These are phyloP conservation scores for Melanotaenia trifasciata DNA, from an alignment of 2,797 vertebrate genomes.

Conservation along the genomic window DNA sequence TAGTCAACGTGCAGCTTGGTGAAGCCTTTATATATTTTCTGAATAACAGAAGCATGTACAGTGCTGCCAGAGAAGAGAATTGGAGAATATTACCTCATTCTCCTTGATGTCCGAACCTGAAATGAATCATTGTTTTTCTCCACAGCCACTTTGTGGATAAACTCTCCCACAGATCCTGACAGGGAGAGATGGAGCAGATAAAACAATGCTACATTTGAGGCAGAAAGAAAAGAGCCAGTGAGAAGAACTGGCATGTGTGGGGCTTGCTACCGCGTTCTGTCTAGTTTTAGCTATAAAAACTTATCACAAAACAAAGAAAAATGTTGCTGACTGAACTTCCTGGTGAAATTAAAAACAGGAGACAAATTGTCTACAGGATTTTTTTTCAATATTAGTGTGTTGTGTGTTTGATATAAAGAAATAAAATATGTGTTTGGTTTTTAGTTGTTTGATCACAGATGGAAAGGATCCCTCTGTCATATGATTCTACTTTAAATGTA, in stretches of 20 bases:
- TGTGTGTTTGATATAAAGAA: too few relatives aligned
- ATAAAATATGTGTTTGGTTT: too few relatives aligned
- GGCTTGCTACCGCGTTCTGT: slow-evolving; percentile 14
- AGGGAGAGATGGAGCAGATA: slow-evolving; percentile 32
- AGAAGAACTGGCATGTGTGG: slow-evolving; percentile 4
- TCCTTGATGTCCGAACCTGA: slow-evolving; percentile 51
- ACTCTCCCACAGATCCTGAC: slow-evolving; percentile 43
- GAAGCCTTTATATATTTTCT: slow-evolving; percentile 1
- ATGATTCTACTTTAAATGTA: too few relatives aligned
- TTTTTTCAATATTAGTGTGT: neutral
- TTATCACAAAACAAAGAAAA: neutral
- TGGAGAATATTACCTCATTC: slow-evolving; percentile 30
- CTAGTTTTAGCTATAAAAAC: slow-evolving; percentile 21
- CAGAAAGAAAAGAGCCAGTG: slow-evolving; percentile 4
- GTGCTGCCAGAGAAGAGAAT: slow-evolving; percentile 21
- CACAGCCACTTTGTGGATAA: slow-evolving; percentile 43
- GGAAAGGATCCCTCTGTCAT: too few relatives aligned
- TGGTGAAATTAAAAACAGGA: neutral
- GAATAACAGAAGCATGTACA: slow-evolving; percentile 25
- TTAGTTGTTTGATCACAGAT: too few relatives aligned
- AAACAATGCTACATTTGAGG: slow-evolving; percentile 19
- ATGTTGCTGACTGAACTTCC: neutral
- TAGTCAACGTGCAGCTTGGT: neutral
- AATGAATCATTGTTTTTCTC: slow-evolving; percentile 64
- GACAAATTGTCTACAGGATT: neutral